These are phyloP conservation scores for Selenia dentaria DNA, from an alignment of 2,888 invertebrate genomes.

Conservation along the genomic window DNA sequence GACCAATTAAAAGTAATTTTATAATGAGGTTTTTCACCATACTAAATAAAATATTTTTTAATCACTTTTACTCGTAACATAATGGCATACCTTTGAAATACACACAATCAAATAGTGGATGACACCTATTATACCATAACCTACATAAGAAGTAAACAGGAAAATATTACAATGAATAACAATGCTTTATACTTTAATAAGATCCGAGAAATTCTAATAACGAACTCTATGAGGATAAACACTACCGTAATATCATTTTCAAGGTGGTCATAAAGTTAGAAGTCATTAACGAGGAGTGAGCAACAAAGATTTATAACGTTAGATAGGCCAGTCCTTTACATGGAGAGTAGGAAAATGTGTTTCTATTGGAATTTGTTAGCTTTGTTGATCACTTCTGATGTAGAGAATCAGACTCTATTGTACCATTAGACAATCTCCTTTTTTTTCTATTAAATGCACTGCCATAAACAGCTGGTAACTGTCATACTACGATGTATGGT, in stretches of 20 bases:
- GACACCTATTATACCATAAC: background rate
- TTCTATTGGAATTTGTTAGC: no score
- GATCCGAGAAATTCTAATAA: conserved; percentile 19
- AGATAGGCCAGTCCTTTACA: background rate
- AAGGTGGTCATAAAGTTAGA: conserved; percentile 16
- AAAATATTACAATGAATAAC: conserved; percentile 24
- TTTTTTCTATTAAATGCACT: no score
- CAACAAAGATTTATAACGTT: background rate
- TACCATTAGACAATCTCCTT: no score
- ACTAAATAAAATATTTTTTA: no score
- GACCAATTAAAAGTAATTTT: no score
- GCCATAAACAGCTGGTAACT: no score
- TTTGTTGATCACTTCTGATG: no score
- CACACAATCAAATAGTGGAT: background rate
- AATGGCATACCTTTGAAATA: background rate
- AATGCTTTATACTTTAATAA: conserved; percentile 23
- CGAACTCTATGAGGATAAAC: conserved; percentile 9
- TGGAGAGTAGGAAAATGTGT: no score
- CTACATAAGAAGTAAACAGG: conserved; percentile 27
- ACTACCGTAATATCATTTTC: conserved; percentile 7
- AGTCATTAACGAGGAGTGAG: conserved; percentile 10
- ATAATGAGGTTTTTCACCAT: no score
- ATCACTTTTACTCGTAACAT: no score
- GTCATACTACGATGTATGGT: no score
- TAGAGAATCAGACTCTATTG: no score